Conservation (phyloP, 2,888 invertebrate genomes). For the Dolichopus griseipennis region DNA sequence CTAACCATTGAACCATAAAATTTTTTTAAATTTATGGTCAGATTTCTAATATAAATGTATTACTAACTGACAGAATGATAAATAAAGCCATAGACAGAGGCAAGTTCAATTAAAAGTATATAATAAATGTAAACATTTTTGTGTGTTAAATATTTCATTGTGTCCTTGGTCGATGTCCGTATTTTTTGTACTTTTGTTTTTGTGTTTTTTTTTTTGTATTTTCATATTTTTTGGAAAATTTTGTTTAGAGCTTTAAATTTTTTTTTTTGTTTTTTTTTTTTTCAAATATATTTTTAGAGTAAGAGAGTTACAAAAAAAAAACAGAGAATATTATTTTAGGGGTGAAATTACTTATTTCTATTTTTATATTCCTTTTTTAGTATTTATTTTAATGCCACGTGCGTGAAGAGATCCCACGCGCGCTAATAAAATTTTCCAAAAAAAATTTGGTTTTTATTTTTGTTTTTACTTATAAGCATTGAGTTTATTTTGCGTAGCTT, state of each 20-base stretch:
- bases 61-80: too few relatives aligned
- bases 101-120: too few relatives aligned
- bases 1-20: too few relatives aligned
- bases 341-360: background rate
- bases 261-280: too few relatives aligned
- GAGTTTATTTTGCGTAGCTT: background rate
- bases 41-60: too few relatives aligned
- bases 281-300: too few relatives aligned
- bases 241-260: background rate
- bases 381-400: conserved; percentile 9
- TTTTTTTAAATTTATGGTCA: too few relatives aligned
- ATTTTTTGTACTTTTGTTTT: background rate
- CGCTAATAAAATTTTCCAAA: background rate
- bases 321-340: background rate
- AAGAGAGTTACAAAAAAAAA: too few relatives aligned
- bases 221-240: too few relatives aligned
- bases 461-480: background rate
- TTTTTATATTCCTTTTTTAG: background rate
- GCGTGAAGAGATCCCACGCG: conserved; percentile 8
- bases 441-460: background rate
- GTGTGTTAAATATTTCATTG: background rate
- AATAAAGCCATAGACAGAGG: too few relatives aligned
- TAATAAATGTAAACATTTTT: too few relatives aligned
- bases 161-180: conserved; percentile 1
- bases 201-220: too few relatives aligned